A percentile compares a stretch with the other conserved stretches of the same genome.
phyloP scores from a whole-genome alignment of 2,113 vertebrate genomes.

The Picathartes gymnocephalus region DNA sequence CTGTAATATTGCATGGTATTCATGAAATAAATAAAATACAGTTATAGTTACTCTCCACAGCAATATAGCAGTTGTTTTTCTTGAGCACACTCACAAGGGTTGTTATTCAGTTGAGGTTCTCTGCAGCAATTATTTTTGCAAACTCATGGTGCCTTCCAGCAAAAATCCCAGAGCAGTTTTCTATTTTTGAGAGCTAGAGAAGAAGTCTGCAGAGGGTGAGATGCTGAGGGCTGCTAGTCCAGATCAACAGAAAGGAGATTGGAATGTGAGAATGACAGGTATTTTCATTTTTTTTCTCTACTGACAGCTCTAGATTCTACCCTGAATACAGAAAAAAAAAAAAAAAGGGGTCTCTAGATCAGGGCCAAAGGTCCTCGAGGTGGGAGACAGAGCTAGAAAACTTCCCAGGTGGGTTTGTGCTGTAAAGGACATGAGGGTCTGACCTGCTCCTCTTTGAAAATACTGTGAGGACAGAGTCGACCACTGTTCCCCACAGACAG shows the following conservation, averaged over 20 bases:
- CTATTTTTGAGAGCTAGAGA: not conserved
- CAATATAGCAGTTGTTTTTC: not conserved
- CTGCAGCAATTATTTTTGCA: not conserved
- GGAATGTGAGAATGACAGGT: not conserved
- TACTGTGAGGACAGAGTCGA: not conserved
- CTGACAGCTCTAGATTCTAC: not conserved
- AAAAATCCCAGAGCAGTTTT: slow-evolving; percentile 23
- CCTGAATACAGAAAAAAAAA: not conserved
- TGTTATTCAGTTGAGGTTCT: not conserved
- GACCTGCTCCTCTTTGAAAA: not conserved
- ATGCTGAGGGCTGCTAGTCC: not conserved
- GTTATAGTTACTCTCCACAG: not conserved
- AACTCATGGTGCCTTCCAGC: slow-evolving; percentile 6
- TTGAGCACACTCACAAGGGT: not conserved
- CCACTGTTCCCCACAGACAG: not conserved
- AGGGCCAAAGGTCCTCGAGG: not conserved
- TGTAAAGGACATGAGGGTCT: not conserved
- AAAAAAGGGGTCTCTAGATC: not conserved
- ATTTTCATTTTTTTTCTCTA: not conserved
- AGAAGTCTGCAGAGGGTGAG: not conserved
- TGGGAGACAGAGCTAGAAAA: not conserved
- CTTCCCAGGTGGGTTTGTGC: not conserved
- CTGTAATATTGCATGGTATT: not conserved
- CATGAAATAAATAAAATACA: not conserved
- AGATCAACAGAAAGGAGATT: not conserved